Base-by-base conservation (phyloP, 2,113 vertebrate species). In the Nicator chloris region DNA sequence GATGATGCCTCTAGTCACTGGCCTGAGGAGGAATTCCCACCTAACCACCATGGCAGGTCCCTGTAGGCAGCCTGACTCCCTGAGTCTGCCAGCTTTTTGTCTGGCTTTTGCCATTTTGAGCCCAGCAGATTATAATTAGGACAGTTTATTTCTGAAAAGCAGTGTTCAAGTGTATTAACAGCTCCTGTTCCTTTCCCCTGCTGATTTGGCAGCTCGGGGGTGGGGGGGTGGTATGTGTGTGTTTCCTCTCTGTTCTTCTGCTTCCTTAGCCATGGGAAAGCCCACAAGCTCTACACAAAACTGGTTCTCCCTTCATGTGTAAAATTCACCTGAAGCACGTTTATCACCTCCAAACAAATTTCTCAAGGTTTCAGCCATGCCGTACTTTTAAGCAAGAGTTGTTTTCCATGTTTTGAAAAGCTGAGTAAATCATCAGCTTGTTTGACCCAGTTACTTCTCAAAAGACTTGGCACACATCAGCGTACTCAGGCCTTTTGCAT, bases 401-500 rank as follows among this genome's bases (percentile, higher is more conserved):
- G 49, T 82, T 89, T 86, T 60, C 57, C 7, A 0, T 23, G 26
- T 81, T 82, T 80, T 3, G 0, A 63, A 78, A 50, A 84, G 44
- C 65, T 42, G 65, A 79, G 59, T 80, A 92, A 81, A 90, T 73
- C 16, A 71, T 57, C 22, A 15, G 33, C 64, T 72, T 39, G 35
- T 82, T 88, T 94, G 96, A 93, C 90, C 84, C 78, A 80, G 72
- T 93, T 94, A 44, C 26, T 93, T 57, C 64, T 83, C 51, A 49
- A 50, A 92, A 88, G 79, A 64, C 64, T 79, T 83, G 68, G 45
- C 17, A 1, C 33, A 31, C 73, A 35, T 65, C 40, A 30, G 42
- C 39, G 53, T 90, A 56, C 72, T 86, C 79, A 8, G 85, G 56
- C 28, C 88, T 88, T 95, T 93, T 50, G 40, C 69, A 86, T 40